A percentile compares a stretch with the other conserved stretches of the same genome.
These are phyloP conservation scores for Cepphus grylle DNA, from an alignment of 2,113 vertebrate genomes.

Conservation along the genomic window DNA sequence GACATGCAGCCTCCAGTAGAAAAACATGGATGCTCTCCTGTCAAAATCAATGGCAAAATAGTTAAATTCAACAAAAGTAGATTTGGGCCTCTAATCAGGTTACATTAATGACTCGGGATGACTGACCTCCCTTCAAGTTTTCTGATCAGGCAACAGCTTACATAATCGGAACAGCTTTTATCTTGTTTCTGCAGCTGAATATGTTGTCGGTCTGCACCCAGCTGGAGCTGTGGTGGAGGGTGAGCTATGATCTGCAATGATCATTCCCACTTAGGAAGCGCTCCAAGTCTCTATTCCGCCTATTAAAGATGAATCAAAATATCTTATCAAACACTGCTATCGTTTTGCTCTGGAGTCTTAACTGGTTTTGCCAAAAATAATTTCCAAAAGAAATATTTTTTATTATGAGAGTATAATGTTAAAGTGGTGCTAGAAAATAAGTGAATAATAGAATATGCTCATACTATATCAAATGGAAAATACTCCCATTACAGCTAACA, in stretches of 20 bases:
- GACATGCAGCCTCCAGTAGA: neutral
- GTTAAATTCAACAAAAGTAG: neutral
- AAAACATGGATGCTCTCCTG: neutral
- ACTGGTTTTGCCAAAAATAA: neutral
- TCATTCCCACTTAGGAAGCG: neutral
- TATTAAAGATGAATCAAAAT: neutral
- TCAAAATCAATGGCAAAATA: neutral
- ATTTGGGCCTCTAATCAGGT: neutral
- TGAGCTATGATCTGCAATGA: neutral
- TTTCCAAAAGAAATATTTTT: neutral
- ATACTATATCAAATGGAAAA: neutral
- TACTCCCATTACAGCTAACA: neutral
- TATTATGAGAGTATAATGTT: neutral
- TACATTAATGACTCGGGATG: neutral
- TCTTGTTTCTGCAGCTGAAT: neutral
- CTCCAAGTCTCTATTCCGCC: neutral
- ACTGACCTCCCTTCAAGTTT: neutral
- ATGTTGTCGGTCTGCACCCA: neutral
- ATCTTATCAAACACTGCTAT: neutral
- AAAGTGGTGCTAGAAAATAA: neutral
- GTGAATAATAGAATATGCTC: neutral
- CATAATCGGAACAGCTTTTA: neutral
- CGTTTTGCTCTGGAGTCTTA: neutral
- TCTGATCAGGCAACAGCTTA: neutral
- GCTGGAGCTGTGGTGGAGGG: neutral